These are phyloP conservation scores for Caenorhabditis angaria DNA, from an alignment of 2,888 invertebrate species.

Conservation along the genomic window DNA sequence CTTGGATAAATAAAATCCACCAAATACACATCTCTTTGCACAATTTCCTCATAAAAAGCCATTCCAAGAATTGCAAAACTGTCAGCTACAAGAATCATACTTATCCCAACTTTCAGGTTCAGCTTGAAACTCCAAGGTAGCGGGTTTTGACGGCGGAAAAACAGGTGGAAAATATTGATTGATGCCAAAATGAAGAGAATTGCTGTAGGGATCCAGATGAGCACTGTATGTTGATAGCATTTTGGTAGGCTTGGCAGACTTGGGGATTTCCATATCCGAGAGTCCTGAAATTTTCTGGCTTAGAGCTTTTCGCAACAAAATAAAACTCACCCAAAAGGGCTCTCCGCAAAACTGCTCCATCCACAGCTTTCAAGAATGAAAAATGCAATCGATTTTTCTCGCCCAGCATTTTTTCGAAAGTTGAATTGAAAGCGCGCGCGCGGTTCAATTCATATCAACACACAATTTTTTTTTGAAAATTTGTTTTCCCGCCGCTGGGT, in stretches of 20 bases:
- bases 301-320: too few species aligned
- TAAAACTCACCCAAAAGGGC: neutral
- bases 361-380: neutral
- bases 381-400: neutral
- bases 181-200: conserved; percentile 62
- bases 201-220: conserved; percentile 86
- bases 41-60: conserved; percentile 60
- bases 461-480: too few species aligned
- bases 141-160: conserved; percentile 45
- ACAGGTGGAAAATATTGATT: conserved; percentile 61
- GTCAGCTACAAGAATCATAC: conserved; percentile 57
- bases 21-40: conserved; percentile 45
- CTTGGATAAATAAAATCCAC: conserved; percentile 69
- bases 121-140: conserved; percentile 65
- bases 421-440: too few species aligned
- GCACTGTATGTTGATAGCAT: conserved; percentile 89
- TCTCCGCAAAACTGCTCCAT: neutral
- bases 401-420: too few species aligned
- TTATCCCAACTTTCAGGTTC: conserved; percentile 58
- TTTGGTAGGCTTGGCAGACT: conserved; percentile 85
- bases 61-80: conserved; percentile 59
- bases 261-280: conserved; percentile 80
- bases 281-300: conserved; percentile 77
- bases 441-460: too few species aligned
- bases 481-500: too few species aligned